Evolutionary conservation across 1,140 invertebrate genomes (phyloP).

Genomic region (Sinonovacula constricta): DNA sequence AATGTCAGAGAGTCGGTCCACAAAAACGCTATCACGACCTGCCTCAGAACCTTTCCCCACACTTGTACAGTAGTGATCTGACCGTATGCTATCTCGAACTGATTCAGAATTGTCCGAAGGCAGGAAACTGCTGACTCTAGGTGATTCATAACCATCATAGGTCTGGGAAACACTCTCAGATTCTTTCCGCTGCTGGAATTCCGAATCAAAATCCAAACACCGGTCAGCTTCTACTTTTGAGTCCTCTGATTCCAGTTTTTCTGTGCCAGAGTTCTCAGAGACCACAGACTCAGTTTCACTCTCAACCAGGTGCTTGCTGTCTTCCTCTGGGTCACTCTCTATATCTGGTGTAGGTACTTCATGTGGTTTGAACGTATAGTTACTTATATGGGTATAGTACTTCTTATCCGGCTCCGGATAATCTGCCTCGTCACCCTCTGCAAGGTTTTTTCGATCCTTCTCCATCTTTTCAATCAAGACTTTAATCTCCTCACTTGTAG

Average conservation of each 20-base stretch:
- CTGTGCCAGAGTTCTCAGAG: constrained; percentile 34
- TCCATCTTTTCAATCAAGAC: constrained; percentile 51
- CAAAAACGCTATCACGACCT: constrained; percentile 22
- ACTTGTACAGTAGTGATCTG: constrained; percentile 11
- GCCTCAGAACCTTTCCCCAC: constrained; percentile 18
- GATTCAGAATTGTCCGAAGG: constrained; percentile 17
- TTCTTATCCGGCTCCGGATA: constrained; percentile 41
- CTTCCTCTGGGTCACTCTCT: neutral
- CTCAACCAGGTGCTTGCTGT: neutral
- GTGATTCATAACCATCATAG: constrained; percentile 46
- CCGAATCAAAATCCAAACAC: constrained; percentile 11
- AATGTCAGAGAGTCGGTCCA: constrained; percentile 13
- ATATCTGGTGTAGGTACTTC: neutral
- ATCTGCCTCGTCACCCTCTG: constrained; percentile 15
- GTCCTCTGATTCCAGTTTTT: constrained; percentile 46
- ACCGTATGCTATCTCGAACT: constrained; percentile 2
- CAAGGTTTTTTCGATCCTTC: constrained; percentile 22
- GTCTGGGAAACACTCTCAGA: constrained; percentile 27
- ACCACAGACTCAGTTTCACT: constrained; percentile 28
- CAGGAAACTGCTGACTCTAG: constrained; percentile 40
- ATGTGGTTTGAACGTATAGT: constrained; percentile 37
- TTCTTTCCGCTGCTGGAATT: constrained; percentile 1
- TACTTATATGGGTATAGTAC: constrained; percentile 40
- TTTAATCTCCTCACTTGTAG: constrained; percentile 49
- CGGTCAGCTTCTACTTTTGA: constrained; percentile 45